Conservation (phyloP, 37 sponge, comb jelly and placozoan genomes). For the Crambe crambe region DNA sequence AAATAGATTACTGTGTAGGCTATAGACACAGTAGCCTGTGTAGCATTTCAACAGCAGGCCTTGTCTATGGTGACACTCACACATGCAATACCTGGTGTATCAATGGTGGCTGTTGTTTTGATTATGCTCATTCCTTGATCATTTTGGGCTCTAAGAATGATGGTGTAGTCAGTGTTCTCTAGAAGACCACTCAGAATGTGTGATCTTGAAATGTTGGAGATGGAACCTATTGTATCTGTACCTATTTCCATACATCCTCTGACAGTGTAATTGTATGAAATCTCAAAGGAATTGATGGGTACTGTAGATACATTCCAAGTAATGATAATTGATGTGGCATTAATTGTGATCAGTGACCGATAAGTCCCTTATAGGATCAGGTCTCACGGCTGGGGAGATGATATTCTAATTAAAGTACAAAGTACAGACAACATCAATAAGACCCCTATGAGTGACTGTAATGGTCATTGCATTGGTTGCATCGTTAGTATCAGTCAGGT, state of each 20-base stretch:
- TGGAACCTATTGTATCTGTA: not conserved
- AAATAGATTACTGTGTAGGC: too few species aligned
- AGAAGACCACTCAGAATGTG: not conserved
- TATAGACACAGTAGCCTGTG: too few species aligned
- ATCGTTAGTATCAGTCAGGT: too few species aligned
- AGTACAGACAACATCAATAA: too few species aligned
- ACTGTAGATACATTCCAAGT: not conserved
- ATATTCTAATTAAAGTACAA: too few species aligned
- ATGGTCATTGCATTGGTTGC: too few species aligned
- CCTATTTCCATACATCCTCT: not conserved
- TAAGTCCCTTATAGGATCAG: too few species aligned
- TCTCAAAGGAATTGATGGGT: not conserved
- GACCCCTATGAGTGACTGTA: too few species aligned
- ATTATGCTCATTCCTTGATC: not conserved
- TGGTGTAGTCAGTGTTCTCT: conserved; percentile 13
- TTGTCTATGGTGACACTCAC: too few species aligned
- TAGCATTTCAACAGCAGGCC: too few species aligned
- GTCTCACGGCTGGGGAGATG: too few species aligned
- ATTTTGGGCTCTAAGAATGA: conserved; percentile 6
- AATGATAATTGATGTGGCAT: not conserved
- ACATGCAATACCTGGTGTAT: not conserved
- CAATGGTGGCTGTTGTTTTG: not conserved
- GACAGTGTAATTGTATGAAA: not conserved
- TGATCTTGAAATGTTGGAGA: not conserved
- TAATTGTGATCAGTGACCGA: not conserved